Evolutionary conservation across 2,113 vertebrate species (phyloP).

Genomic region (Hyperopisus bebe): DNA sequence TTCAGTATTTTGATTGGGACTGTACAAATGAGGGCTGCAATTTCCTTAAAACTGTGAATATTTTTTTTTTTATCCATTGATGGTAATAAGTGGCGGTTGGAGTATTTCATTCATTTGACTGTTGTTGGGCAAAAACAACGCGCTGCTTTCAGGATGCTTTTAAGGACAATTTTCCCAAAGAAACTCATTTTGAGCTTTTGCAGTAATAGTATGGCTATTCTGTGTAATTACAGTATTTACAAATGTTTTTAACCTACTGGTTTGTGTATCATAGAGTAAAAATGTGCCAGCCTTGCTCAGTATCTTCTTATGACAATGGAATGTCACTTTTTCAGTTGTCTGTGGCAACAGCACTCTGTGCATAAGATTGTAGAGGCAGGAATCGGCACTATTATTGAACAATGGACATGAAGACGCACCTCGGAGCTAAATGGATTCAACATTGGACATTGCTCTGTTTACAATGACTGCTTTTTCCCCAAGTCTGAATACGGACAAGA

Average conservation of each 20-base stretch:
- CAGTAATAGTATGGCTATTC: conserved; percentile 52
- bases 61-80: conserved; percentile 20
- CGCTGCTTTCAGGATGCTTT: conserved; percentile 60
- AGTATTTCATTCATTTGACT: conserved; percentile 17
- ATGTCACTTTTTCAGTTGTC: conserved; percentile 7
- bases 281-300: conserved; percentile 14
- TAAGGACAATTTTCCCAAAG: conserved; percentile 50
- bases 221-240: conserved; percentile 51
- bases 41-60: conserved; percentile 24
- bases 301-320: conserved; percentile 42
- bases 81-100: background rate
- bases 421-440: conserved; percentile 30
- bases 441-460: conserved; percentile 14
- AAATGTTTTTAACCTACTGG: conserved; percentile 41
- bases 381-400: conserved; percentile 27
- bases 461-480: background rate
- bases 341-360: conserved; percentile 6
- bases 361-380: conserved; percentile 3
- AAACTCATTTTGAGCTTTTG: conserved; percentile 53
- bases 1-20: conserved; percentile 32
- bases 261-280: conserved; percentile 40
- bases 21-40: conserved; percentile 36
- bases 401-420: conserved; percentile 39
- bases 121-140: conserved; percentile 38
- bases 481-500: conserved; percentile 46